phyloP scores from a whole-genome alignment of 2,797 vertebrate species.

The Acanthurus lineatus region DNA sequence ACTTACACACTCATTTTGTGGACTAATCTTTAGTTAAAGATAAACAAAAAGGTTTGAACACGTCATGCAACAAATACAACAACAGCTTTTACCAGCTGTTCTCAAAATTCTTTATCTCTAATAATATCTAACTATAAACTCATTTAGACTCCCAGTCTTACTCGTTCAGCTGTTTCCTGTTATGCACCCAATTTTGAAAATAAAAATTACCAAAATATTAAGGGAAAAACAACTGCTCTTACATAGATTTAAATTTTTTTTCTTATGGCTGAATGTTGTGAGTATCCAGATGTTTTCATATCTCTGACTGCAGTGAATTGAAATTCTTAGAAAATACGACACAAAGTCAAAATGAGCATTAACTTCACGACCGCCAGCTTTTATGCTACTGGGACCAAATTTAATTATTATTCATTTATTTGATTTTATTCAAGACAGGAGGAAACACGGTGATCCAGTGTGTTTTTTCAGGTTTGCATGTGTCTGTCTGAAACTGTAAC shows the following conservation, averaged over 20 bases:
- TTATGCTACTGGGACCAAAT: conserved; percentile 22
- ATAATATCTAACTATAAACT: neutral
- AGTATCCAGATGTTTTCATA: neutral
- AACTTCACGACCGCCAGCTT: neutral
- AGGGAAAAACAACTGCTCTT: too few species aligned
- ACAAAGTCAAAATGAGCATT: neutral
- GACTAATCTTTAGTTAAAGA: neutral
- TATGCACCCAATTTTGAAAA: neutral
- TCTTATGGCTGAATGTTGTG: too few species aligned
- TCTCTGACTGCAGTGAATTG: neutral
- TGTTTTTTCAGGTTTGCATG: conserved; percentile 20
- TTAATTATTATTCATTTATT: conserved; percentile 42
- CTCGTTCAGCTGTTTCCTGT: neutral
- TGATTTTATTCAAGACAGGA: conserved; percentile 46
- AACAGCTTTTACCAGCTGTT: neutral
- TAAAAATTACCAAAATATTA: too few species aligned
- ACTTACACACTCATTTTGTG: neutral
- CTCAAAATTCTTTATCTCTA: neutral
- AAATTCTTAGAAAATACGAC: neutral
- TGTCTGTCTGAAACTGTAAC: conserved; percentile 31
- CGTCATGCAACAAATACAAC: neutral
- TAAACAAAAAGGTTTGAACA: too few species aligned
- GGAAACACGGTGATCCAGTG: conserved; percentile 39
- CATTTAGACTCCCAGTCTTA: neutral
- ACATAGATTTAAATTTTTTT: too few species aligned